Conservation (phyloP, 2,113 vertebrate species). For the Nycticebus coucang region DNA sequence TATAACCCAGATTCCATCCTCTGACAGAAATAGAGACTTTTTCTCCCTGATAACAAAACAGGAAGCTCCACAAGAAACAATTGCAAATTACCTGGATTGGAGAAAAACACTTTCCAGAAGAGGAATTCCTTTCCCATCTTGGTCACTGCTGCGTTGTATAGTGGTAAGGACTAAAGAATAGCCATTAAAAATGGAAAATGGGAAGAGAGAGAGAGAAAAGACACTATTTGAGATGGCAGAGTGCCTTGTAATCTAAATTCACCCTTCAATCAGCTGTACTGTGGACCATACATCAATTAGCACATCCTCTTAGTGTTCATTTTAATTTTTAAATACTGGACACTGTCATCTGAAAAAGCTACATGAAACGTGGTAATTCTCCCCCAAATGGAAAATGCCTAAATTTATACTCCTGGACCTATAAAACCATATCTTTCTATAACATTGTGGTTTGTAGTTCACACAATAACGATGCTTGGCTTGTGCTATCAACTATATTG, state of each 20-base stretch:
- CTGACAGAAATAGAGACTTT: background rate
- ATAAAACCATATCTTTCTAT: background rate
- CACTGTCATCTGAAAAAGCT: too few species aligned
- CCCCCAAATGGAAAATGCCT: background rate
- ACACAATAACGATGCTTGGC: background rate
- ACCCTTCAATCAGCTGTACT: too few species aligned
- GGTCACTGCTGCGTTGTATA: background rate
- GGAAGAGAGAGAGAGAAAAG: too few species aligned
- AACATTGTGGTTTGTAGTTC: background rate
- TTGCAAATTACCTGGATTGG: background rate
- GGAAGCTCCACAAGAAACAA: background rate
- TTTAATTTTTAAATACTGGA: too few species aligned
- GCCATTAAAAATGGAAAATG: background rate
- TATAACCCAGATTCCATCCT: background rate
- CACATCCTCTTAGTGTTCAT: too few species aligned
- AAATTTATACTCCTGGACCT: accelerated
- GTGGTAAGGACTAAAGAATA: slow-evolving; percentile 33
- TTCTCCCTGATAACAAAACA: background rate
- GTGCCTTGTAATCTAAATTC: too few species aligned
- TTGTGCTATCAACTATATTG: background rate
- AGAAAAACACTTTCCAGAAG: background rate
- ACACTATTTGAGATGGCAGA: too few species aligned
- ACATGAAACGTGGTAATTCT: too few species aligned
- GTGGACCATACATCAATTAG: too few species aligned
- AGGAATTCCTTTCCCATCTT: background rate